Evolutionary conservation across 2,888 invertebrate genomes (phyloP).

Genomic region (Galeruca laticollis): DNA sequence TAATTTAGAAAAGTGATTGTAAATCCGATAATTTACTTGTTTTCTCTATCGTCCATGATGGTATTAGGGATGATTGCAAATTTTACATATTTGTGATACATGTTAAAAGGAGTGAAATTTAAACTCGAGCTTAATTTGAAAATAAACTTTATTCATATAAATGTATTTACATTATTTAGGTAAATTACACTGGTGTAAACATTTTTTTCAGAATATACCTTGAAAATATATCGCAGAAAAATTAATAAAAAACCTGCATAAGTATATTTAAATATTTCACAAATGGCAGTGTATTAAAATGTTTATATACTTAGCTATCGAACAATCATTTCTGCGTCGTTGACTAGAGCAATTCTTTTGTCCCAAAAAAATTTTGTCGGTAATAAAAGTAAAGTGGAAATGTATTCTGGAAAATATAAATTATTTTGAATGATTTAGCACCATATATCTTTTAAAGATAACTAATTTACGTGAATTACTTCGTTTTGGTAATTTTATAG

Average conservation of each 20-base stretch:
- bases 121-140: constrained; percentile 29
- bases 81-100: too few species aligned
- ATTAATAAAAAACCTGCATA: constrained; percentile 35
- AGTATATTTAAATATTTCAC: constrained; percentile 60
- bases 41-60: too few species aligned
- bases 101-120: neutral
- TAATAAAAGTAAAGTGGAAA: constrained; percentile 8
- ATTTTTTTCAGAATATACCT: constrained; percentile 14
- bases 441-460: constrained; percentile 34
- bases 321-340: constrained; percentile 36
- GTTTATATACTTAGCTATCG: constrained; percentile 27
- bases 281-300: constrained; percentile 62
- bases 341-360: constrained; percentile 56
- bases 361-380: constrained; percentile 41
- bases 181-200: constrained; percentile 34
- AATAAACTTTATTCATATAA: constrained; percentile 41
- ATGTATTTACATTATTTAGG: constrained; percentile 39
- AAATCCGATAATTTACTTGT: too few species aligned
- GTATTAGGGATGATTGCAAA: too few species aligned
- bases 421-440: constrained; percentile 33
- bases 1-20: too few species aligned
- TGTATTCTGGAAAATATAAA: constrained; percentile 14
- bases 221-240: constrained; percentile 32
- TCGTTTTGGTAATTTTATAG: constrained; percentile 26
- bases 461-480: constrained; percentile 34